Base-by-base conservation (phyloP, 2,888 invertebrate species). In the Microctonus brassicae region DNA sequence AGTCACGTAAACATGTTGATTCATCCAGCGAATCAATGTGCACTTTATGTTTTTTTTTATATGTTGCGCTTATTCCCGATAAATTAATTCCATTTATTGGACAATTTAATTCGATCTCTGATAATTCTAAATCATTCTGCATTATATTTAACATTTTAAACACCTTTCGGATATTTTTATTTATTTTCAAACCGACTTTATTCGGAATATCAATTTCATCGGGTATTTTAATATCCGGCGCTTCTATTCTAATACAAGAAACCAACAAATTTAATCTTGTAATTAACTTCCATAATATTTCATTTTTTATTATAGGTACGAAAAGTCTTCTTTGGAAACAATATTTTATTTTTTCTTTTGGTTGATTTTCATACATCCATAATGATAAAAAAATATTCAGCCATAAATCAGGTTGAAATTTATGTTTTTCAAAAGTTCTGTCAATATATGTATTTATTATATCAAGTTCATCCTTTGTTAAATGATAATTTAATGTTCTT, bases 21-120 rank as follows among this genome's bases (percentile, higher is more conserved):
- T 86, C 82, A 79, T 89, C 88, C 60, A 89, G 78, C n/a, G 89
- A 77, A 80, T 90, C 89, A 57, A 89, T 80, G 76, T 88, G 83
- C 61, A 89, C 81, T 29, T 77, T 78, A n/a, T n/a, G n/a, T n/a
- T n/a, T n/a, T n/a, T n/a, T n/a, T n/a, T 47, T 26, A 29, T 66
- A 34, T 63, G 39, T 67, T n/a, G 77, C 60, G 20, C 79, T 80
- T 11, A 81, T 63, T 9, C 80, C 80, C 7, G 76, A 64, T 55
- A 81, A 78, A 24, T 68, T 47, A 61, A 81, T 68, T 52, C 69
- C 73, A 26, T 66, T 24, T 3, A 78, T 65, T 5, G 80, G 80
- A 67, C 75, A 80, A 39, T 79, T 74, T 6, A 87, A 60, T 70
- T 81, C 78, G 68, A 82, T 80, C 68, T 82, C 80, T 60, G 80